phyloP scores from a whole-genome alignment of 2,797 vertebrate genomes.

The Emydoidea blandingii region DNA sequence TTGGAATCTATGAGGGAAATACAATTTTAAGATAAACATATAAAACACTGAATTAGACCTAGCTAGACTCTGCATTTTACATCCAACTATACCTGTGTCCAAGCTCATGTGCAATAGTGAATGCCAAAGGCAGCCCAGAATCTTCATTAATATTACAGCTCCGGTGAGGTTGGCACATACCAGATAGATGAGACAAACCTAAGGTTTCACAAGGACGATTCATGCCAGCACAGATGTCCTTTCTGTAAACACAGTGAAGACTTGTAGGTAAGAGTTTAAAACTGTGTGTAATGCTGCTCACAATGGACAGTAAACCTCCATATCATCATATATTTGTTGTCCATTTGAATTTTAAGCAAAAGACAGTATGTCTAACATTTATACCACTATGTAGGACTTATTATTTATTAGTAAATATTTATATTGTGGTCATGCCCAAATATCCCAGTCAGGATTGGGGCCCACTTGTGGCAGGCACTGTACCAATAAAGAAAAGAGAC shows the following conservation, averaged over 20 bases:
- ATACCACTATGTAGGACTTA: neutral
- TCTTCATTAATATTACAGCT: constrained; percentile 99
- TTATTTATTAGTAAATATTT: neutral
- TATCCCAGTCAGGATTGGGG: neutral
- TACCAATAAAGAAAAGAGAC: neutral
- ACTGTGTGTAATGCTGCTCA: accelerated
- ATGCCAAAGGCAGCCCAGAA: constrained; percentile 94
- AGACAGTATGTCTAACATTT: accelerated
- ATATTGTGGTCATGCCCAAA: neutral
- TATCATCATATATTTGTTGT: accelerated
- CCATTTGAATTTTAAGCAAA: neutral
- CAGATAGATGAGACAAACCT: constrained; percentile 95
- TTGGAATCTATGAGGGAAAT: neutral
- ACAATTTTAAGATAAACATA: neutral
- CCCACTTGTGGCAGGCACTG: neutral
- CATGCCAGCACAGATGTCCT: constrained; percentile 95
- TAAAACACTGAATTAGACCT: neutral
- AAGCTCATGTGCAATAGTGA: constrained; percentile 96
- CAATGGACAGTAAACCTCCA: accelerated
- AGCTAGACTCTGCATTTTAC: neutral
- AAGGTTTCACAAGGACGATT: constrained; percentile 96
- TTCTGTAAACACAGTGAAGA: constrained; percentile 82
- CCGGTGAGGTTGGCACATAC: constrained; percentile 96
- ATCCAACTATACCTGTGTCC: constrained; percentile 91
- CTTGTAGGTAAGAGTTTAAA: neutral